These are phyloP conservation scores for Eristalis intricaria DNA, from an alignment of 2,888 invertebrate genomes.

Conservation along the genomic window DNA sequence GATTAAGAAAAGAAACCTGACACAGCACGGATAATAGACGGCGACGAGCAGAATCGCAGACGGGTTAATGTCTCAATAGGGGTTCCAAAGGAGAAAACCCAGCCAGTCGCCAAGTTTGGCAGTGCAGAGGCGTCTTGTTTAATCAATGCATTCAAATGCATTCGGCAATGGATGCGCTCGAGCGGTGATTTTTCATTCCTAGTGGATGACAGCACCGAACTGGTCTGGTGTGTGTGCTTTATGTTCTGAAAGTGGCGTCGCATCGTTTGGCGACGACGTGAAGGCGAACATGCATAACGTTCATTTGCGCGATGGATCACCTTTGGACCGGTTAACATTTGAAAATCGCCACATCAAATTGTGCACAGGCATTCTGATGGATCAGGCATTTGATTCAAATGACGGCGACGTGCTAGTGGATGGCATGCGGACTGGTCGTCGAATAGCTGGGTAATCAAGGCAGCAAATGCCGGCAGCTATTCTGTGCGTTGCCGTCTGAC, in stretches of 20 bases:
- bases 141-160: background rate
- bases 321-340: background rate
- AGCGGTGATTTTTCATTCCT: background rate
- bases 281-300: background rate
- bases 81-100: background rate
- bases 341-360: background rate
- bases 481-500: background rate
- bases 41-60: background rate
- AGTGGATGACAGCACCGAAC: background rate
- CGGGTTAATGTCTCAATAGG: background rate
- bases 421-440: background rate
- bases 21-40: background rate
- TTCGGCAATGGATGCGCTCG: background rate
- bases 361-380: background rate
- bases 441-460: background rate
- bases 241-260: background rate
- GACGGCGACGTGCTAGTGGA: background rate
- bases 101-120: background rate
- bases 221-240: background rate
- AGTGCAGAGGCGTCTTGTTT: background rate
- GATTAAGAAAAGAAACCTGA: background rate
- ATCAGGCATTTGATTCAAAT: background rate
- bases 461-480: background rate
- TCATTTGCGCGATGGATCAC: background rate
- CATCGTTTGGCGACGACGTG: background rate